phyloP scores from a whole-genome alignment of 2,797 vertebrate species.

The Carcharodon carcharias region DNA sequence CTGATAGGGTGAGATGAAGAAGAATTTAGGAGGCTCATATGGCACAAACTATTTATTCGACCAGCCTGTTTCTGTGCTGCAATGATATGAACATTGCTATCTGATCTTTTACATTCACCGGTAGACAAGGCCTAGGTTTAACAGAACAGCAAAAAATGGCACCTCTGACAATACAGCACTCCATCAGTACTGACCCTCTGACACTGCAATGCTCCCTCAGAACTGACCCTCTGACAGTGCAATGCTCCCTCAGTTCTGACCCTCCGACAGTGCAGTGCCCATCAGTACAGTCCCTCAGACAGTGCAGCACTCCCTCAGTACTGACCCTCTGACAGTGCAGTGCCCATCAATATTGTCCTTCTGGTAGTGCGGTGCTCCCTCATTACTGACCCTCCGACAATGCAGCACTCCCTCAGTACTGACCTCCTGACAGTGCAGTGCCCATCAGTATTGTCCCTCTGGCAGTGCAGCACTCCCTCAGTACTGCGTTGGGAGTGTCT shows the following conservation, averaged over 20 bases:
- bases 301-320: too few relatives aligned
- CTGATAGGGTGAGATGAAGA: background rate
- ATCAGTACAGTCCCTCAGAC: too few relatives aligned
- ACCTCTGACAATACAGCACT: background rate
- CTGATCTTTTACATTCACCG: background rate
- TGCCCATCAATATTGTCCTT: too few relatives aligned
- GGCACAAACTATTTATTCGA: background rate
- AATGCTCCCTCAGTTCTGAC: too few relatives aligned
- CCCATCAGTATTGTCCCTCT: too few relatives aligned
- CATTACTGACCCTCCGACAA: background rate
- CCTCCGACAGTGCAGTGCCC: too few relatives aligned
- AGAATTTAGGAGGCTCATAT: background rate
- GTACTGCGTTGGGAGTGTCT: background rate
- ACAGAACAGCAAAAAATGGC: background rate
- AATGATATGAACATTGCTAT: background rate
- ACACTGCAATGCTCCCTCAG: too few relatives aligned
- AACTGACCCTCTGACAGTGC: too few relatives aligned
- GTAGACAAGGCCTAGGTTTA: background rate
- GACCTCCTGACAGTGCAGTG: too few relatives aligned
- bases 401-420: background rate
- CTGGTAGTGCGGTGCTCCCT: background rate
- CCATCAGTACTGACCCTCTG: too few relatives aligned
- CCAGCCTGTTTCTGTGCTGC: background rate
- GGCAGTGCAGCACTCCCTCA: background rate
- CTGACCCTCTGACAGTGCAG: too few relatives aligned